A percentile compares a stretch with the other conserved stretches of the same genome.
phyloP scores from a whole-genome alignment of 2,888 invertebrate species.

The Aphidoletes aphidimyza region DNA sequence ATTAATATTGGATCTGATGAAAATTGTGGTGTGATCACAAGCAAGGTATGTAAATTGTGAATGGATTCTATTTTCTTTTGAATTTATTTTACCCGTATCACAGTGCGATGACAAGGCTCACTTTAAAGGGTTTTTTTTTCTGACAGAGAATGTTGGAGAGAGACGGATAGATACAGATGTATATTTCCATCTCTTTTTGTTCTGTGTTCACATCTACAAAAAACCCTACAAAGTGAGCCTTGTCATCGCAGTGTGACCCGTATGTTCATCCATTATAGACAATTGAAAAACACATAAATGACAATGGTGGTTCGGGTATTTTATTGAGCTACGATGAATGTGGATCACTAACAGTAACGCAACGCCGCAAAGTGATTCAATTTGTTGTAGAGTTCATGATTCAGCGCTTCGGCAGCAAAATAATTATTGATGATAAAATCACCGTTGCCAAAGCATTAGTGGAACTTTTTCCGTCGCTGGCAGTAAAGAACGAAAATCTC shows the following conservation, averaged over 20 bases:
- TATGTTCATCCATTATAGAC: not conserved
- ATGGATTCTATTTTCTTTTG: not conserved
- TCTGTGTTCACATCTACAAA: too few species aligned
- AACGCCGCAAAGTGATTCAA: not conserved
- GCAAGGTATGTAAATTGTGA: not conserved
- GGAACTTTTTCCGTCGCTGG: not conserved
- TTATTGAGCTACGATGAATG: not conserved
- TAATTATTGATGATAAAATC: not conserved
- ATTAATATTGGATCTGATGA: not conserved
- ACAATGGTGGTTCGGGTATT: not conserved
- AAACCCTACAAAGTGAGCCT: too few species aligned
- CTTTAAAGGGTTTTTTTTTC: too few species aligned
- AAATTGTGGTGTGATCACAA: not conserved
- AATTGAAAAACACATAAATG: not conserved
- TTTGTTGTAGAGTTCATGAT: not conserved
- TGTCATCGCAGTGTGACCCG: too few species aligned
- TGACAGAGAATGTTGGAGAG: too few species aligned
- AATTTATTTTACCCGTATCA: too few species aligned
- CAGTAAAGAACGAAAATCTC: not conserved
- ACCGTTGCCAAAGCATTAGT: not conserved
- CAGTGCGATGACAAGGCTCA: too few species aligned
- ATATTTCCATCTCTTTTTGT: too few species aligned
- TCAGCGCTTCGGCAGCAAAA: not conserved
- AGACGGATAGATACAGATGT: too few species aligned
- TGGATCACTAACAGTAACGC: not conserved